A percentile compares a stretch with the other conserved stretches of the same genome.
Conservation (phyloP, 2,888 invertebrate genomes). For the Ornithoptera priamus region DNA sequence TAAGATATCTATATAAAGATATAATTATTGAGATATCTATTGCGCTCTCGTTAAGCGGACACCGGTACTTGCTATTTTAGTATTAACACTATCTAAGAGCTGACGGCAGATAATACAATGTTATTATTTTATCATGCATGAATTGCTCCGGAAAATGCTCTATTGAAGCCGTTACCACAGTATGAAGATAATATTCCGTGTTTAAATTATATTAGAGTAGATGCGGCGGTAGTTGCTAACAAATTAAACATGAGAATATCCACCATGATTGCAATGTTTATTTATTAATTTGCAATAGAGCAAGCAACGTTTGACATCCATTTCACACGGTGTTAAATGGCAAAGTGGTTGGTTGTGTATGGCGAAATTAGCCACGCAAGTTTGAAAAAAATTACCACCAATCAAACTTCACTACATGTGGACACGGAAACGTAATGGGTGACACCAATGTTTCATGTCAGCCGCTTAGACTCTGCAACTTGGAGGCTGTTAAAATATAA, state of each 20-base stretch:
- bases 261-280: slow-evolving; percentile 38
- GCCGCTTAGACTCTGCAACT: no score
- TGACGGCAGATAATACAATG: slow-evolving; percentile 27
- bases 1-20: neutral
- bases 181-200: slow-evolving; percentile 42
- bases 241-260: slow-evolving; percentile 56
- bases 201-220: slow-evolving; percentile 43
- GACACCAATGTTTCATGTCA: no score
- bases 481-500: no score
- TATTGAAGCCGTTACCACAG: slow-evolving; percentile 35
- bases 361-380: no score
- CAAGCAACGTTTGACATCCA: neutral
- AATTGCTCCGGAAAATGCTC: slow-evolving; percentile 11
- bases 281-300: no score
- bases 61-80: slow-evolving; percentile 21
- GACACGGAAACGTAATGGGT: no score
- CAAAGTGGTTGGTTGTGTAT: no score
- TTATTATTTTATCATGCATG: slow-evolving; percentile 28
- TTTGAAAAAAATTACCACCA: no score
- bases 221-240: slow-evolving; percentile 49
- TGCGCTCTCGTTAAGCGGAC: slow-evolving; percentile 8
- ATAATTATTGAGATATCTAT: slow-evolving; percentile 1
- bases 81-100: slow-evolving; percentile 26
- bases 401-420: no score
- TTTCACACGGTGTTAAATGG: no score